These are phyloP conservation scores for Epirrita christyi DNA, from an alignment of 2,888 invertebrate genomes.

Conservation along the genomic window DNA sequence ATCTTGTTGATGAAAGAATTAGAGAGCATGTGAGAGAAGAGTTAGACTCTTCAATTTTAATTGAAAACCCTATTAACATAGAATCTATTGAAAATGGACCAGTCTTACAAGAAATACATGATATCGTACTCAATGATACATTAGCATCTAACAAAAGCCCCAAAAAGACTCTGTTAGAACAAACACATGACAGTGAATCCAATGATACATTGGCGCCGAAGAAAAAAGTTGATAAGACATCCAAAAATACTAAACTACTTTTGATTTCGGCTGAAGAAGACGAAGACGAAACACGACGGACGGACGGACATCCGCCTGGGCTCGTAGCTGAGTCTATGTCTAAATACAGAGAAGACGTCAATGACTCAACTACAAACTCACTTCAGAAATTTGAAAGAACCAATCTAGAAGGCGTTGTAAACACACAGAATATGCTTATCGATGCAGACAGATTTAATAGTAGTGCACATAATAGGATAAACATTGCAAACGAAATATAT, in stretches of 20 bases:
- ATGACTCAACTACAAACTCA: slow-evolving; percentile 53
- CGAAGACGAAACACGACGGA: slow-evolving; percentile 45
- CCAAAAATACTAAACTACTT: slow-evolving; percentile 30
- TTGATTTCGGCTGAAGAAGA: slow-evolving; percentile 30
- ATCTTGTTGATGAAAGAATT: slow-evolving; percentile 60
- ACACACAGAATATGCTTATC: slow-evolving; percentile 58
- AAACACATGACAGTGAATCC: not conserved
- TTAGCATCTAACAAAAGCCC: slow-evolving; percentile 30
- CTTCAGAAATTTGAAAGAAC: slow-evolving; percentile 58
- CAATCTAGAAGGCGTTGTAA: slow-evolving; percentile 50
- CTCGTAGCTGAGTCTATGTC: slow-evolving; percentile 62
- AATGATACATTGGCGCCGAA: slow-evolving; percentile 1
- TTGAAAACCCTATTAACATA: slow-evolving; percentile 27
- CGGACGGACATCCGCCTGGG: slow-evolving; percentile 66
- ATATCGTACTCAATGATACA: slow-evolving; percentile 12
- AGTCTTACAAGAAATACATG: slow-evolving; percentile 30
- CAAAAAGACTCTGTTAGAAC: slow-evolving; percentile 1
- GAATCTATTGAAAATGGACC: slow-evolving; percentile 43
- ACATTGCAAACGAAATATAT: slow-evolving; percentile 43
- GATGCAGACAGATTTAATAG: slow-evolving; percentile 50
- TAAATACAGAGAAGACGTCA: slow-evolving; percentile 39
- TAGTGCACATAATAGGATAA: slow-evolving; percentile 39
- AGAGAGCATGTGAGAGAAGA: slow-evolving; percentile 49
- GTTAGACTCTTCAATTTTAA: slow-evolving; percentile 57
- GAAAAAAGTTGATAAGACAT: slow-evolving; percentile 23